These are phyloP conservation scores for Microvelia longipes DNA, from an alignment of 1,140 invertebrate genomes.

Conservation along the genomic window DNA sequence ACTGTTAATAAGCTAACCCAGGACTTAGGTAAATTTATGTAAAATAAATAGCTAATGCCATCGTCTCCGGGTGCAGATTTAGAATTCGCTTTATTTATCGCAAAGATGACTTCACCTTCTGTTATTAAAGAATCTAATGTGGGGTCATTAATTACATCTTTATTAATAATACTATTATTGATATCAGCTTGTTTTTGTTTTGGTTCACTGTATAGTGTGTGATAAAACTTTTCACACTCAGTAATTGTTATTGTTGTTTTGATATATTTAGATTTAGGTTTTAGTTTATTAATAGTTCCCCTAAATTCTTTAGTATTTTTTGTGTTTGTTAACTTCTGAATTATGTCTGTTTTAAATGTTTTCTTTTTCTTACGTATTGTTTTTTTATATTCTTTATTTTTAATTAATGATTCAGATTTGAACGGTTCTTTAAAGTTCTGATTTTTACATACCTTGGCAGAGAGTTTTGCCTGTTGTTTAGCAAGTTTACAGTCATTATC, in stretches of 20 bases:
- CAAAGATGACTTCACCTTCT: neutral
- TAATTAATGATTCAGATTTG: neutral
- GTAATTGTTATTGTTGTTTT: neutral
- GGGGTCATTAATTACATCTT: neutral
- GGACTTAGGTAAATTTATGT: neutral
- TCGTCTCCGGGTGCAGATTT: neutral
- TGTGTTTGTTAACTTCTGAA: neutral
- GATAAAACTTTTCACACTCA: neutral
- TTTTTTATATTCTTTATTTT: neutral
- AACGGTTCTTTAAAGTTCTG: neutral
- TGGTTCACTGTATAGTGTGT: neutral
- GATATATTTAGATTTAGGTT: neutral
- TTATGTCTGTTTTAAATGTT: neutral
- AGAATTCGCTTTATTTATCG: neutral
- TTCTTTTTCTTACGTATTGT: neutral
- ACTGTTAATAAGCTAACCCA: neutral
- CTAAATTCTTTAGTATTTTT: constrained; percentile 1
- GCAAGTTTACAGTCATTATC: neutral
- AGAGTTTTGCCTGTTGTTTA: neutral
- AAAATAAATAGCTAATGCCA: neutral
- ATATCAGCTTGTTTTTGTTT: neutral
- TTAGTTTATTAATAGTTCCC: neutral
- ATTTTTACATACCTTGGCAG: neutral
- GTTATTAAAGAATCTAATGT: neutral
- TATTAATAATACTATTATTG: neutral